Base-by-base conservation (phyloP, 1,140 invertebrate genomes). In the Epicauta chinensis region DNA sequence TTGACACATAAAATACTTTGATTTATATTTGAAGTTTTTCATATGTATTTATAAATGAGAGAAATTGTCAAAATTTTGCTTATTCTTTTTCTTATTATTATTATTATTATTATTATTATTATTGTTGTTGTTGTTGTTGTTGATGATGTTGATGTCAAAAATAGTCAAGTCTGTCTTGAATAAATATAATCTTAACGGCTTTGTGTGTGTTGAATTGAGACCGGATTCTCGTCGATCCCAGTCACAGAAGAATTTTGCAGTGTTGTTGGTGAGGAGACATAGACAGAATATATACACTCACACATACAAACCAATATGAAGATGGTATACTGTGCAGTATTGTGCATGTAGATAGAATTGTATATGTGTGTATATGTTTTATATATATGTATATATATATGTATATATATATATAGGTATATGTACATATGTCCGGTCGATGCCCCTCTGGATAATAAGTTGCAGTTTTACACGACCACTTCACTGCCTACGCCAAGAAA, bases 151-250 rank as follows among this genome's bases (percentile, higher is more conserved):
- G 14, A 23, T 16, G 38, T 47, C 16, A 37, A 29, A 12, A 36
- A 37, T 47, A 37, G 45, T 47, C 34, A 47, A 37, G 36, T 37
- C 45, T 47, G 45, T 38, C 45, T 37, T 47, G 45, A 47, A 47
- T 47, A 47, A 23, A 47, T 47, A 23, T 47, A 47, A 47, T 34
- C 34, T 34, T 34, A 47, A 47, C 45, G 45, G 34, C 23, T 23
- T 23, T 23, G 23, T 34, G 45, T 34, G 45, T 47, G 38, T 37
- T 47, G 45, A 37, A 47, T 38, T 34, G 45, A 37, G 45, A 47
- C 45, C 45, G 45, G 45, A 47, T 47, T 47, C 45, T 47, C 45
- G 45, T 47, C 45, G 45, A 47, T 47, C 45, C 45, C 45, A 47
- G 45, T 47, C 45, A 38, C 34, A 47, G 45, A 47, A 47, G 45